Evolutionary conservation across 2,797 vertebrate genomes (phyloP), one percentile per base, ranked within the genome.

Genomic region (Trachurus trachurus): DNA sequence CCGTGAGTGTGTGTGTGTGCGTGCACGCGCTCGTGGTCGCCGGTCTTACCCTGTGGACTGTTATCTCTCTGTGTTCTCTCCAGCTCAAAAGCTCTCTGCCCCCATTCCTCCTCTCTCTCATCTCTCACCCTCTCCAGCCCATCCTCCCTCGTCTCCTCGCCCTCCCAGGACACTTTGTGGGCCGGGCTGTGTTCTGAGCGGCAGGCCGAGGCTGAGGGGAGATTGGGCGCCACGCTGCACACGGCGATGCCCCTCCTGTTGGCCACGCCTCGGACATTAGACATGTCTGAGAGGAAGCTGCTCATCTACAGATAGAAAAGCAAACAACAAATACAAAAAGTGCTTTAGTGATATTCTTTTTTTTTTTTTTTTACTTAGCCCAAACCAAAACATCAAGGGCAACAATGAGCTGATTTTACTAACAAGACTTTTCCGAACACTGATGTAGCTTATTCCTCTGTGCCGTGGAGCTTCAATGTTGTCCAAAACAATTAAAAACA

Each of bases 181-280:
- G 96, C 94, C 10, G 97, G 97, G 58, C 97, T 97, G 16, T 96
- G 97, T 76, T 97, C 96, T 0, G 96, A 95, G 19, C 91, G 96
- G 77, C 95, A 95, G 5, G 96, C 95, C 0, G 96, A 96, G 12
- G 96, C 88, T 0, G 96, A 88, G 0, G 98, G 97, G 21, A 98
- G 93, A 79, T 99, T 99, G 72, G 98, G 98, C 2, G 98, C 98
- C 81, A 99, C 98, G 0, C 98, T 99, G 92, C 98, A 99, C 71
- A 99, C 96, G 0, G 98, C 98, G n/a, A 99, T 95, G 0, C 97
- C 98, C 15, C 97, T 94, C 67, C 97, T 95, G 0, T 95, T 95
- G 0, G 96, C 95, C 69, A 89, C 83, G 2, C 92, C 90, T 37
- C 97, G 90, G 70, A 97, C 95, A 64, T 96, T 96, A 0, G 96